Conservation (phyloP, 2,113 vertebrate genomes). For the Thymallus thymallus region DNA sequence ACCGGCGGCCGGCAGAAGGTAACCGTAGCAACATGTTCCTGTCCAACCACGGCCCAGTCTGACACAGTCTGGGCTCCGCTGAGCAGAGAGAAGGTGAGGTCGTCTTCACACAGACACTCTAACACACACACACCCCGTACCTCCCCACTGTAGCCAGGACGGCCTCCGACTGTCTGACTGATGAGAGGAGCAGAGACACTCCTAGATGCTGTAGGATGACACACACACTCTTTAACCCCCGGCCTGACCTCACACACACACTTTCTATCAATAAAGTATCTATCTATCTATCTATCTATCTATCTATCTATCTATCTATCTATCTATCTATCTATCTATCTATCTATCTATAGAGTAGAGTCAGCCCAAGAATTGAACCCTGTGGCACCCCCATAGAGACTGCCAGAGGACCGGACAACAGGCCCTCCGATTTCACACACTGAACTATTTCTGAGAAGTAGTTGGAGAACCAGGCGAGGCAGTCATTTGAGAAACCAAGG, state of each 20-base stretch:
- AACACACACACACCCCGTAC: conserved; percentile 74
- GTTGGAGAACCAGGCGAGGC: too few species aligned
- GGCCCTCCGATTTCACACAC: too few species aligned
- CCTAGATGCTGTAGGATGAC: conserved; percentile 63
- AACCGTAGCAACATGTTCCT: conserved; percentile 54
- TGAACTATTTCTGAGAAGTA: too few species aligned
- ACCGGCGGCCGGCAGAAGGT: conserved; percentile 78
- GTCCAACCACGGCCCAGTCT: conserved; percentile 32
- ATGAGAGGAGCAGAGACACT: conserved; percentile 79
- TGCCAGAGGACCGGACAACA: too few species aligned
- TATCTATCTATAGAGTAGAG: too few species aligned
- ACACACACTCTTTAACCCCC: conserved; percentile 64
- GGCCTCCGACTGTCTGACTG: conserved; percentile 78
- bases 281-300: too few species aligned
- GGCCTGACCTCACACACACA: conserved; percentile 54
- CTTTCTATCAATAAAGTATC: too few species aligned
- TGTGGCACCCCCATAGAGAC: too few species aligned
- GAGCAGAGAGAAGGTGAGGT: conserved; percentile 75
- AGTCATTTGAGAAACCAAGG: too few species aligned
- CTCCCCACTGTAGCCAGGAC: conserved; percentile 71
- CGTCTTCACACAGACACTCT: conserved; percentile 80
- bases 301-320: too few species aligned
- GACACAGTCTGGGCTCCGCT: conserved; percentile 56
- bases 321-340: too few species aligned
- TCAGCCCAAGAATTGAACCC: too few species aligned